phyloP scores from a whole-genome alignment of 2,888 invertebrate species.

The Stictocephala bisonia region DNA sequence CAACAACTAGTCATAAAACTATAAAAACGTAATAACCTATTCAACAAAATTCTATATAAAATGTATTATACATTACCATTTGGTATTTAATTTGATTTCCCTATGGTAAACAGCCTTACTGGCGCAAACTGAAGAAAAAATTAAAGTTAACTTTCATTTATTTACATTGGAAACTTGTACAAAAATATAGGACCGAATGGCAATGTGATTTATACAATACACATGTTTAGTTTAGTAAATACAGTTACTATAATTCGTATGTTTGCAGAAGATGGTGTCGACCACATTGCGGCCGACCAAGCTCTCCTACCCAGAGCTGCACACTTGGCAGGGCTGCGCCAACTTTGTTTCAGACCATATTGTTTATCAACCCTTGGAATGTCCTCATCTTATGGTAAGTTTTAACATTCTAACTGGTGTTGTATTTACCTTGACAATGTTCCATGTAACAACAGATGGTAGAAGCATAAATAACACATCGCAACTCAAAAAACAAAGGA shows the following conservation, averaged over 20 bases:
- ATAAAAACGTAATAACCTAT: not conserved
- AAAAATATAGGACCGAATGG: conserved; percentile 46
- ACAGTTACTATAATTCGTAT: conserved; percentile 29
- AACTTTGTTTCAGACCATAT: conserved; percentile 83
- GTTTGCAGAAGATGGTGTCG: conserved; percentile 86
- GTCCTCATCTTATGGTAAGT: conserved; percentile 77
- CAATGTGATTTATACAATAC: conserved; percentile 9
- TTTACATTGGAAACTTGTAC: conserved; percentile 41
- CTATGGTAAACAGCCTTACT: conserved; percentile 36
- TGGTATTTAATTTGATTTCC: conserved; percentile 9
- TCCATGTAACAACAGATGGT: not conserved
- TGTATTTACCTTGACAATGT: conserved; percentile 15
- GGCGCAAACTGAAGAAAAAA: not conserved
- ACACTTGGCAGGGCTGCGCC: conserved; percentile 78
- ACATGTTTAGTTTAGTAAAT: conserved; percentile 1
- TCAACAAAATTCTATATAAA: conserved; percentile 31
- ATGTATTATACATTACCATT: conserved; percentile 27
- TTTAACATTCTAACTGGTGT: conserved; percentile 17
- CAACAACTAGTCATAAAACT: conserved; percentile 25
- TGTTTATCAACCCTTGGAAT: conserved; percentile 76
- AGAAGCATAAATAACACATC: not conserved
- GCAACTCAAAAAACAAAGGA: not conserved
- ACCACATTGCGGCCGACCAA: conserved; percentile 84
- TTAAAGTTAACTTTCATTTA: conserved; percentile 22
- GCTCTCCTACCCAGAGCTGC: conserved; percentile 76